Percentiles rank a stretch among this genome's conserved stretches.
These are phyloP conservation scores for Brachionus asplanchnoidis DNA, from an alignment of 1,140 invertebrate genomes.

Conservation along the genomic window DNA sequence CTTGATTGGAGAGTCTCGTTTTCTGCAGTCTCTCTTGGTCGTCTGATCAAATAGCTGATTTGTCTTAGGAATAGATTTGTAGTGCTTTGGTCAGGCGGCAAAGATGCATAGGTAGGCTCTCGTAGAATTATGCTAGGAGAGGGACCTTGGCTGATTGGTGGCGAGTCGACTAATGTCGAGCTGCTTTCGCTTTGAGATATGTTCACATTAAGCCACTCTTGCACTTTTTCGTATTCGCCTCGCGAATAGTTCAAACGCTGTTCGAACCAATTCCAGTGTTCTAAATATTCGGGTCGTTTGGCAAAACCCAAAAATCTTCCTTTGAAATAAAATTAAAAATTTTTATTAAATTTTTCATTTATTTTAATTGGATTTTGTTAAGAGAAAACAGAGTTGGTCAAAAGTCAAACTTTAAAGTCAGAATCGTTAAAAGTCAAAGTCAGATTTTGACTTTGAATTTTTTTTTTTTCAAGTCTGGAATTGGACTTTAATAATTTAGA, in stretches of 20 bases:
- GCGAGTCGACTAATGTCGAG: not conserved
- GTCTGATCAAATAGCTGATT: not conserved
- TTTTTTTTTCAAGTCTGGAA: too few relatives aligned
- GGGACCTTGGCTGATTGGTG: not conserved
- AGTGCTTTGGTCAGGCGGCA: not conserved
- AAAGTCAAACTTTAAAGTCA: too few relatives aligned
- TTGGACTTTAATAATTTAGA: too few relatives aligned
- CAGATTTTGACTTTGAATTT: too few relatives aligned
- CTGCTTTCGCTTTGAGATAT: not conserved
- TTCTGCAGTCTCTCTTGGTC: not conserved
- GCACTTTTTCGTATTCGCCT: not conserved
- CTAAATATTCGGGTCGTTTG: not conserved
- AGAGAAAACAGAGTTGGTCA: too few relatives aligned
- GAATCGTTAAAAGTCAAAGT: too few relatives aligned
- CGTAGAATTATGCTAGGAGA: too few relatives aligned
- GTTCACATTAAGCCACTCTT: conserved; percentile 1
- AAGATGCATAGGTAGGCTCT: not conserved
- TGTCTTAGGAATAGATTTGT: not conserved
- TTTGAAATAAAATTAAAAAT: not conserved
- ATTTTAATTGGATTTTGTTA: too few relatives aligned
- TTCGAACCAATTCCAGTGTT: conserved; percentile 17
- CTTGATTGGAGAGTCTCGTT: not conserved
- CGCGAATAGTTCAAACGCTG: conserved; percentile 1
- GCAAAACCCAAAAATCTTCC: not conserved
- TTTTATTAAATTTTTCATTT: not conserved